Percentiles rank a stretch among this genome's conserved stretches.
phyloP scores from a whole-genome alignment of 2,113 vertebrate species.

The Thunnus maccoyii region DNA sequence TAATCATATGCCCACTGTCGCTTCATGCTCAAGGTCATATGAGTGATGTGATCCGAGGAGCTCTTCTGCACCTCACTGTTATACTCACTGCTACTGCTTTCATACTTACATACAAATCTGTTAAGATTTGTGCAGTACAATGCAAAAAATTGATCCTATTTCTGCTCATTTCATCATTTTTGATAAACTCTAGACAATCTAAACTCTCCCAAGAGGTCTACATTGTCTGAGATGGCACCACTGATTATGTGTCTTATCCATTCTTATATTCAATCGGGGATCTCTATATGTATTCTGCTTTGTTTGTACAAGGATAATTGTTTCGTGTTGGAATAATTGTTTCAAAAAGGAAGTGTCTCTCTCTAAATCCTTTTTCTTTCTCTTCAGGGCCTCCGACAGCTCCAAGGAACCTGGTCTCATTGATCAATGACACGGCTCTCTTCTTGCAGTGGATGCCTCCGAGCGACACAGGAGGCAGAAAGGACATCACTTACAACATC shows the following conservation, averaged over 20 bases:
- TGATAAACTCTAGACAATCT: not conserved
- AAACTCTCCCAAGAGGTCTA: not conserved
- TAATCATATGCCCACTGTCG: not conserved
- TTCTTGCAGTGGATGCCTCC: slow-evolving; percentile 97
- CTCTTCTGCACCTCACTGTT: not conserved
- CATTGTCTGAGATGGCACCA: not conserved
- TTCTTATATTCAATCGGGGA: not conserved
- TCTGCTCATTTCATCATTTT: slow-evolving; percentile 12
- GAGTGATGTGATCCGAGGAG: not conserved
- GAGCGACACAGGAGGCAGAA: slow-evolving; percentile 92
- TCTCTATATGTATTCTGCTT: not conserved
- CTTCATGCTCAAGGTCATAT: slow-evolving; percentile 30
- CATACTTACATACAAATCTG: not conserved
- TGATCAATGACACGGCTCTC: slow-evolving; percentile 96
- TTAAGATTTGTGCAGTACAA: not conserved
- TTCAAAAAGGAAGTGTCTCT: slow-evolving; percentile 1
- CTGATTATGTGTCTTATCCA: not conserved
- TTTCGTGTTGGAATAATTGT: not conserved
- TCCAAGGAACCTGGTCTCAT: slow-evolving; percentile 90
- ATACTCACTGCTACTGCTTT: not conserved
- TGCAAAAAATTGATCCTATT: not conserved
- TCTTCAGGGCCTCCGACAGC: slow-evolving; percentile 90
- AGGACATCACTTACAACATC: slow-evolving; percentile 95
- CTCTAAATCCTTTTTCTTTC: slow-evolving; percentile 18
- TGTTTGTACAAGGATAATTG: not conserved